A percentile compares a stretch with the other conserved stretches of the same genome.
These are phyloP conservation scores for Acestrorhynchus altus DNA, from an alignment of 2,797 vertebrate genomes.

Conservation along the genomic window DNA sequence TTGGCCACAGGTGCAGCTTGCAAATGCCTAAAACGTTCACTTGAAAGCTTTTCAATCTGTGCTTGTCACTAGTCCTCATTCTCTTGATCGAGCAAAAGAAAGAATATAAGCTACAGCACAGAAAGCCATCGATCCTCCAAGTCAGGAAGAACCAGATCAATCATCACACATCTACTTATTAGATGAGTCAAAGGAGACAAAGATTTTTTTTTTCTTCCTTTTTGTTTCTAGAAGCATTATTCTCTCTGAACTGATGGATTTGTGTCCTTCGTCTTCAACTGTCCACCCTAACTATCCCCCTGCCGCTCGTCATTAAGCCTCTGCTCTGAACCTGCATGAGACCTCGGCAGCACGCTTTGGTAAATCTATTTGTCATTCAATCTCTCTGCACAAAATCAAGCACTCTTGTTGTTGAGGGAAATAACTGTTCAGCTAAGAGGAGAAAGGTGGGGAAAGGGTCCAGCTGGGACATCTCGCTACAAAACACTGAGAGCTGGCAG, in stretches of 20 bases:
- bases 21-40: not conserved
- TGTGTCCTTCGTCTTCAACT: conserved; percentile 46
- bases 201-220: conserved; percentile 13
- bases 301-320: conserved; percentile 28
- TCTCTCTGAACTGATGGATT: conserved; percentile 20
- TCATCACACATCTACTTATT: conserved; percentile 41
- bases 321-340: conserved; percentile 28
- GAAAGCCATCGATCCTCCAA: conserved; percentile 33
- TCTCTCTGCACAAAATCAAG: conserved; percentile 38
- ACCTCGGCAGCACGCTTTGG: not conserved
- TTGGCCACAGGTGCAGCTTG: not conserved
- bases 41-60: not conserved
- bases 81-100: conserved; percentile 8
- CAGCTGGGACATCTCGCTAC: not conserved
- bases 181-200: conserved; percentile 7
- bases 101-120: not conserved
- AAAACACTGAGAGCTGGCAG: conserved; percentile 16
- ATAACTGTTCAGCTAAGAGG: not conserved
- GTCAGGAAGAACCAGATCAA: conserved; percentile 38
- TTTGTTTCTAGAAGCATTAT: conserved; percentile 20
- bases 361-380: conserved; percentile 19
- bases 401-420: not conserved
- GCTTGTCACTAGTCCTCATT: conserved; percentile 19
- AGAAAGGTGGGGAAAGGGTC: not conserved
- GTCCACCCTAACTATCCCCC: conserved; percentile 51